Base-by-base conservation (phyloP, 2,888 invertebrate genomes). In the Melipona beecheii region DNA sequence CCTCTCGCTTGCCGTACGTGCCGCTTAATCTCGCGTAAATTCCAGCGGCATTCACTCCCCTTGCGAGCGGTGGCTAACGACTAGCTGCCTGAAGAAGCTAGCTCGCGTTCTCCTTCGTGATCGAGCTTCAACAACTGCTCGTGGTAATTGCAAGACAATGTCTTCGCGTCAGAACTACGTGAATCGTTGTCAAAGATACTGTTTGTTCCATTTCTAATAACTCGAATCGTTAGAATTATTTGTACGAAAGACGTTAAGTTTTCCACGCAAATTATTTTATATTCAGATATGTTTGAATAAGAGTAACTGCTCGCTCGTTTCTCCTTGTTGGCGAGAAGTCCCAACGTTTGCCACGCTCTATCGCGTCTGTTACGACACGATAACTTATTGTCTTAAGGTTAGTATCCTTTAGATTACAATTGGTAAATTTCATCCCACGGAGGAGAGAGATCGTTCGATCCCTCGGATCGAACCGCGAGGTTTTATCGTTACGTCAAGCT, bases 11-110 rank as follows among this genome's bases (percentile, higher is more conserved):
- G 13, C 69, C 31, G 31, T 73, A 64, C 64, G 27, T 15, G 36
- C 31, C 66, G 69, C 68, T 87, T 87, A 81, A 72, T 72, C 66
- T 65, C 54, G 56, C 65, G 65, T n/a, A 60, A 66, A 78, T 69
- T 69, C 62, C 65, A 68, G 62, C 60, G 24, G 71, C 71, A 66
- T 66, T 78, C 43, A 43, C 60, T 56, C 68, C 70, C 36, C 6
- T 43, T 19, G 52, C 43, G 60, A 49, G 64, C 52, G 36, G 21
- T 58, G 58, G 62, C n/a, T 72, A 81, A 81, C 36, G 64, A 79
- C 17, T 52, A 49, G 52, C 43, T 65, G 52, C 54, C 36, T 24
- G 17, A 50, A 27, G 50, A 50, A 56, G 9, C 58, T 58, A 49
- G 52, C 65, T 60, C 31, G n/a, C 27, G 36, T 49, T 31, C 31